A percentile compares a stretch with the other conserved stretches of the same genome.
Evolutionary conservation across 2,797 vertebrate genomes (phyloP).

Genomic region (Gymnoscopelus braueri): DNA sequence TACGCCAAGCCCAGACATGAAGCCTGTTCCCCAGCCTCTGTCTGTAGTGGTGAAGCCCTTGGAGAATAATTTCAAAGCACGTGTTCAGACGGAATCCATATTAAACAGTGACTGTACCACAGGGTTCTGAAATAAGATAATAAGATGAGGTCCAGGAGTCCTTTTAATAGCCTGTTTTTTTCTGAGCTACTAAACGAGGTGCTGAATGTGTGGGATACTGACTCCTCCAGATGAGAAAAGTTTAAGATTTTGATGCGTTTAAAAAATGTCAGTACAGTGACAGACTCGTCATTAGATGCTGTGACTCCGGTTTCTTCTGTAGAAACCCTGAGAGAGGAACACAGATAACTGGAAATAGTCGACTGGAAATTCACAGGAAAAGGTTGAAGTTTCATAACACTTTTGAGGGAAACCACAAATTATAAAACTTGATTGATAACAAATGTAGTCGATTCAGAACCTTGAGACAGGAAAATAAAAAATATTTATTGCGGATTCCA

Average conservation of each 20-base stretch:
- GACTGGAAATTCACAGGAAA: conserved; percentile 22
- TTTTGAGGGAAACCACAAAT: conserved; percentile 22
- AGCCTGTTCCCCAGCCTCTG: background rate
- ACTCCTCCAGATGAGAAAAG: conserved; percentile 44
- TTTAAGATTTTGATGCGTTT: conserved; percentile 42
- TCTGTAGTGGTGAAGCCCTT: conserved; percentile 11
- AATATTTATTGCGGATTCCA: conserved; percentile 19
- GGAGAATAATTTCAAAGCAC: conserved; percentile 18
- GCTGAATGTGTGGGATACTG: conserved; percentile 41
- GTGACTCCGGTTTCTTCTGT: conserved; percentile 40
- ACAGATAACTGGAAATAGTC: conserved; percentile 12
- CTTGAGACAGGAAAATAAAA: conserved; percentile 38
- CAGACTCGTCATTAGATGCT: conserved; percentile 47
- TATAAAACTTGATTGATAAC: conserved; percentile 39
- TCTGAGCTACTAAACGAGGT: conserved; percentile 34
- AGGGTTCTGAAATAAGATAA: conserved; percentile 42
- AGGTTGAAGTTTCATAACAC: conserved; percentile 4
- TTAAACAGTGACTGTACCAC: conserved; percentile 26
- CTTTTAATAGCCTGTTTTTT: conserved; percentile 46
- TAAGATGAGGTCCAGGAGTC: conserved; percentile 19
- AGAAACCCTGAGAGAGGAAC: background rate
- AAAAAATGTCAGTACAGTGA: conserved; percentile 34
- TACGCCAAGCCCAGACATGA: conserved; percentile 20
- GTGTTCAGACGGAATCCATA: conserved; percentile 32
- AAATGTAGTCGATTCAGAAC: conserved; percentile 26